Percentiles rank a stretch among this genome's conserved stretches.
These are phyloP conservation scores for Callipepla squamata DNA, from an alignment of 2,113 vertebrate species.

Conservation along the genomic window DNA sequence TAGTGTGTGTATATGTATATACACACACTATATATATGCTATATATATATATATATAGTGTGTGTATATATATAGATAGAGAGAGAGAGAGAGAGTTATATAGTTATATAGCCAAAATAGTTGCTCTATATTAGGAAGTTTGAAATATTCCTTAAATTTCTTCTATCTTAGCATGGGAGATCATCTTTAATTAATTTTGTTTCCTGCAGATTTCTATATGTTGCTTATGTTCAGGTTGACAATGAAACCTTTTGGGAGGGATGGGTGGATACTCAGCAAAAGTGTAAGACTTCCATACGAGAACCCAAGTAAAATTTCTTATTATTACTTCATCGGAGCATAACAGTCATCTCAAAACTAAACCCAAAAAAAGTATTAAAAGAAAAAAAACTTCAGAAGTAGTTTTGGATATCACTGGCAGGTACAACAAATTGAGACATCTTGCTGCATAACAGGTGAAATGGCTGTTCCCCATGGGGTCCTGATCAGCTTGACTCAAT, in stretches of 20 bases:
- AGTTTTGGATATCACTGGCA: neutral
- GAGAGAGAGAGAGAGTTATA: too few relatives aligned
- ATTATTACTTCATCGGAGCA: neutral
- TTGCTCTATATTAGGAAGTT: neutral
- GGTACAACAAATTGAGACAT: neutral
- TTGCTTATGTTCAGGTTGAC: neutral
- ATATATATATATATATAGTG: too few relatives aligned
- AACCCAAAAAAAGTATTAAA: neutral
- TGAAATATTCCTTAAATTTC: neutral
- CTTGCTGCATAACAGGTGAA: neutral
- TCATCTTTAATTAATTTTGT: neutral
- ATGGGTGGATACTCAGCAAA: neutral
- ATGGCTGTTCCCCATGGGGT: neutral
- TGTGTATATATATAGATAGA: too few relatives aligned
- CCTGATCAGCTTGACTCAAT: neutral
- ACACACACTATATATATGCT: too few relatives aligned
- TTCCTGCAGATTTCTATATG: neutral
- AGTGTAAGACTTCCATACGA: neutral
- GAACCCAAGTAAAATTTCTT: neutral
- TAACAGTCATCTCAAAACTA: neutral
- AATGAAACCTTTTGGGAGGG: neutral
- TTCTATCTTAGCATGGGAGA: neutral
- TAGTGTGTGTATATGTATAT: too few relatives aligned
- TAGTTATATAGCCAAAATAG: neutral
- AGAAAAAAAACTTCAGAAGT: neutral